Base-by-base conservation (phyloP, 2,113 vertebrate species). In the Chiloscyllium plagiosum region DNA sequence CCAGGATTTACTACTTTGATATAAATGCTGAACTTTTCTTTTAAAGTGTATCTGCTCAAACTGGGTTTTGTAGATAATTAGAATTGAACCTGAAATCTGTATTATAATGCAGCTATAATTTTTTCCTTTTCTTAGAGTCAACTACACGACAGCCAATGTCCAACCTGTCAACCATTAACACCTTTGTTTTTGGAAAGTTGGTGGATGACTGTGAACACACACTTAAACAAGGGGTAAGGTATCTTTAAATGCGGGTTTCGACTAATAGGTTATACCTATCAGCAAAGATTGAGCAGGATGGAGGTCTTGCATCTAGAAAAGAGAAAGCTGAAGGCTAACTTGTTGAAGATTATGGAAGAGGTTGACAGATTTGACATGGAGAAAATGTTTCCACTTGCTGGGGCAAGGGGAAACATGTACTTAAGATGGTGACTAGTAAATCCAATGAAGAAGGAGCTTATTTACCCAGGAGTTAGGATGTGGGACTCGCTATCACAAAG, bases 131-230 rank as follows among this genome's bases (percentile, higher is more conserved):
- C 61, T 93, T 68, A 93, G 89, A 93, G 33, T 68, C 61, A 17
- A 68, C 61, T 37, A 2, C 20, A 37, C 89, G 42, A 8, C 89
- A 65, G 17, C 37, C 89, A 19, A 65, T 66, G n/a, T 66, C 89
- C 89, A 66, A 17, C 76, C 61, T 42, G 96, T 78, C 47, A 96
- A 22, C 96, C 95, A 96, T 98, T 96, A 97, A 96, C 97, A 70
- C 97, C 96, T 96, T 97, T 85, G 96, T 98, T 96, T 97, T 97
- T 76, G 97, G 97, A 96, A 97, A 97, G 96, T 96, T 97, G 97
- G 97, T 97, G 96, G 96, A 97, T 29, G 96, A 97, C 15, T 97
- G 97, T 97, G 96, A 96, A 70, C 96, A 96, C 96, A n/a, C 97
- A 96, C 87, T 96, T 94, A 96, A 0, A 26, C n/a, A 96, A 94